A percentile compares a stretch with the other conserved stretches of the same genome.
Evolutionary conservation across 1,140 invertebrate species (phyloP).

Genomic region (Brachystomella parvula): DNA sequence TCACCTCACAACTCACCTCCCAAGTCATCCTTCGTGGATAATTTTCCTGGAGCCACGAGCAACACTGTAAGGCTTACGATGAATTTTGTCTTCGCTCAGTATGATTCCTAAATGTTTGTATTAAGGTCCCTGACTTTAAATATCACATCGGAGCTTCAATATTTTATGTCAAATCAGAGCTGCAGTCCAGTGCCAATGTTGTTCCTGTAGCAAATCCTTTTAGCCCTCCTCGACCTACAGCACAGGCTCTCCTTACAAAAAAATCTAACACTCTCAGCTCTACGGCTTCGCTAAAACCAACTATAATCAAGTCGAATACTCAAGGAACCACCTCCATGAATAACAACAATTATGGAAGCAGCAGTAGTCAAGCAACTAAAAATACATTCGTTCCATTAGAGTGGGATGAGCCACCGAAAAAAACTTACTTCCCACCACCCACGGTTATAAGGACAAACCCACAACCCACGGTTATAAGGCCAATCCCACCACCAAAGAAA

Average conservation of each 20-base stretch:
- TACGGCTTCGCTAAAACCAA: not conserved
- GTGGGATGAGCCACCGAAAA: slow-evolving; percentile 28
- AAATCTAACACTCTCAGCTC: not conserved
- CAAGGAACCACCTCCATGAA: not conserved
- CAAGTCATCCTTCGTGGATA: not conserved
- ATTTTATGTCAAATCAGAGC: slow-evolving; percentile 32
- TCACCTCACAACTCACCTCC: slow-evolving; percentile 4
- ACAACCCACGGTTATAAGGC: slow-evolving; percentile 22
- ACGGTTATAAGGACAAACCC: slow-evolving; percentile 3
- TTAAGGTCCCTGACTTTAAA: slow-evolving; percentile 18
- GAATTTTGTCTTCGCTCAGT: no score
- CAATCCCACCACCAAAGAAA: slow-evolving; percentile 7
- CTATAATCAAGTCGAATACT: not conserved
- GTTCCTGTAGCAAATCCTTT: slow-evolving; percentile 23
- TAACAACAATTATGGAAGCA: slow-evolving; percentile 10
- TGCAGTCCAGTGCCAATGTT: slow-evolving; percentile 20
- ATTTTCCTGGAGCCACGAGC: not conserved
- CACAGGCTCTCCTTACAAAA: slow-evolving; percentile 20
- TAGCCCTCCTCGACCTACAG: slow-evolving; percentile 33
- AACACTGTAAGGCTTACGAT: not conserved
- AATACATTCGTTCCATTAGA: slow-evolving; percentile 18
- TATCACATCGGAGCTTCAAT: slow-evolving; percentile 34
- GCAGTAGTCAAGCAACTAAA: not conserved
- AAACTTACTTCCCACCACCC: slow-evolving; percentile 3
- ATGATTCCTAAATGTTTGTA: not conserved